Base-by-base conservation (phyloP, 2,888 invertebrate genomes). In the Lepidocyrtinus sp. region DNA sequence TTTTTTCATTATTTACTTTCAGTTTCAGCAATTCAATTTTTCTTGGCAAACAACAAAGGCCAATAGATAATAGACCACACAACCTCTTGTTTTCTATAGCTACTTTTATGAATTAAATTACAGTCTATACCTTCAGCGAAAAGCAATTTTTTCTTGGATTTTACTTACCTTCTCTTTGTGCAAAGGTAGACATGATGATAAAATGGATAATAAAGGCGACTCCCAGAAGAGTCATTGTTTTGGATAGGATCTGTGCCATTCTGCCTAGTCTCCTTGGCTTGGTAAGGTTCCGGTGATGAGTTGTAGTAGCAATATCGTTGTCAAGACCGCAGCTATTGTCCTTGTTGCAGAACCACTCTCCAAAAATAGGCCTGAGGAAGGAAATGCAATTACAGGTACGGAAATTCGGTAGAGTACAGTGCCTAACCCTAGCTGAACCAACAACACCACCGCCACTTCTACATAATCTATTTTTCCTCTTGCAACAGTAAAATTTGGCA, bases 121-220 rank as follows among this genome's bases (percentile, higher is more conserved):
- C n/a, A 59, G 71, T 71, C 61, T 25, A 62, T 36, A 36, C 71
- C 36, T 19, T 62, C 15, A 55, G 55, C 26, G n/a, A 45, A 74
- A 46, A 62, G 61, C 62, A 62, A 2, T 45, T n/a, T 65, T 25
- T 19, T 17, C 55, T 69, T n/a, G 36, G 21, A 25, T 46, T 55
- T 50, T 50, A 21, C 81, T 80, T 81, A 83, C 84, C 83, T 80
- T 84, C 84, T 81, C 82, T 82, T 50, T 85, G 83, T 1, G 85
- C 85, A 63, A 84, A 81, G 70, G 84, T 85, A 22, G 85, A 78
- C 79, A 84, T 81, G 79, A 85, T 85, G 83, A 85, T 83, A 72
- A 84, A 84, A 77, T 84, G 84, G 78, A 85, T 76, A 77, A 84
- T 70, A 72, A 85, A 83, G 26, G 77, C 85, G 59, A 84, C 70